These are phyloP conservation scores for Sarotherodon lohbergeri DNA, from an alignment of 2,113 vertebrate species.

Conservation along the genomic window DNA sequence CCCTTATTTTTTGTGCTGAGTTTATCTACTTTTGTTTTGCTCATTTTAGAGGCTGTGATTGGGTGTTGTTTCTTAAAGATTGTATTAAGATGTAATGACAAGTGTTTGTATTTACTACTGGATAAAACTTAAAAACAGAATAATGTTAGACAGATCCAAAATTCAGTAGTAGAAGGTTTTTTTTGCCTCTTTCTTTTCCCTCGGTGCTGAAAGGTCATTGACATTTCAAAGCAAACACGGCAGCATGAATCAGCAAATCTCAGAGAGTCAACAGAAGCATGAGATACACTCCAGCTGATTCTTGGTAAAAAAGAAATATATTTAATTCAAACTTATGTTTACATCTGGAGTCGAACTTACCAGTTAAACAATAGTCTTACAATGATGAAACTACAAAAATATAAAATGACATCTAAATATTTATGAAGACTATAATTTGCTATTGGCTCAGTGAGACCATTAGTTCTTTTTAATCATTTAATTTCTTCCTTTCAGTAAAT, in stretches of 20 bases:
- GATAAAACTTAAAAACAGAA: neutral
- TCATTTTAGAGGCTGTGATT: neutral
- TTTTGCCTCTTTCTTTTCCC: neutral
- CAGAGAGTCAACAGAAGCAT: neutral
- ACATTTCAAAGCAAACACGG: neutral
- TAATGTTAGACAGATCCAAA: neutral
- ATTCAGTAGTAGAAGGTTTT: neutral
- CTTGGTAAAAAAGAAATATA: neutral
- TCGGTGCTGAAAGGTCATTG: neutral
- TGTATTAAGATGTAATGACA: neutral
- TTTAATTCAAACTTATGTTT: neutral
- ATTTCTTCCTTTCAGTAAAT: neutral
- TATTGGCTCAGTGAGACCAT: neutral
- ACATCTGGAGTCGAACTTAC: neutral
- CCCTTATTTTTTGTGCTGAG: neutral
- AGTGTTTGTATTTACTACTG: neutral
- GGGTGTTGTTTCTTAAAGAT: neutral
- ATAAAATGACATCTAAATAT: neutral
- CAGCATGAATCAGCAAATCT: neutral
- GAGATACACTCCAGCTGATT: neutral
- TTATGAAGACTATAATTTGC: neutral
- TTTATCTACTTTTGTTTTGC: neutral
- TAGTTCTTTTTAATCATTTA: neutral
- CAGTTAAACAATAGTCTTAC: neutral
- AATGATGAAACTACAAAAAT: neutral